Conservation (phyloP, 2,797 vertebrate species). For the Propithecus deckenii region DNA sequence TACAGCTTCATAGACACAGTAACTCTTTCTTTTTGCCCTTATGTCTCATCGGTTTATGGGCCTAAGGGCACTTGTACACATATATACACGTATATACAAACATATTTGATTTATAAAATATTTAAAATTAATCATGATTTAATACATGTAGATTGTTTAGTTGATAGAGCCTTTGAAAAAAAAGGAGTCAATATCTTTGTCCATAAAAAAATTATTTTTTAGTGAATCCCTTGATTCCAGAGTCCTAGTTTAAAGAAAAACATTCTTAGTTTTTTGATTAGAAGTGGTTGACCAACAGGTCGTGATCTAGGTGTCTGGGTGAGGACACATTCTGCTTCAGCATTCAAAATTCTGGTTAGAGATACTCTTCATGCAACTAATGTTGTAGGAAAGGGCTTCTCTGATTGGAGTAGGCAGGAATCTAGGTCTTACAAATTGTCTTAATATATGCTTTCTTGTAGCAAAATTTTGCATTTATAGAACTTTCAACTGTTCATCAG, state of each 20-base stretch:
- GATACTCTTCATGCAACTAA: neutral
- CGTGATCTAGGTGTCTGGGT: neutral
- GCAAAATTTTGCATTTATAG: neutral
- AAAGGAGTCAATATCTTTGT: neutral
- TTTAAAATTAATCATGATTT: slow-evolving; percentile 30
- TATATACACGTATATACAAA: neutral
- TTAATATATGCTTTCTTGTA: neutral
- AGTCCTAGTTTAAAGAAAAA: neutral
- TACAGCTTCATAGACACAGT: neutral
- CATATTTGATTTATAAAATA: slow-evolving; percentile 47
- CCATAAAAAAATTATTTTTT: neutral
- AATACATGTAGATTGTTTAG: neutral
- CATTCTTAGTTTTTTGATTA: neutral
- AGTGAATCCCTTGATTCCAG: neutral
- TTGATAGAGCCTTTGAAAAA: neutral
- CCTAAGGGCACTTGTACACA: neutral
- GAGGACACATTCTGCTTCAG: neutral
- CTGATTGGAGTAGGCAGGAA: neutral
- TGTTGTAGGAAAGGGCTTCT: neutral
- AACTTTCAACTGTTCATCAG: slow-evolving; percentile 11
- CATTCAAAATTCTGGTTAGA: neutral
- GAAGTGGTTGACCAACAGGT: neutral
- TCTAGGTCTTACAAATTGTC: neutral
- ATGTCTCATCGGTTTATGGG: neutral
- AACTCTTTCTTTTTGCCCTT: slow-evolving; percentile 19